These are phyloP conservation scores for Zaprionus davidi DNA, from an alignment of 1,140 invertebrate genomes.

Conservation along the genomic window DNA sequence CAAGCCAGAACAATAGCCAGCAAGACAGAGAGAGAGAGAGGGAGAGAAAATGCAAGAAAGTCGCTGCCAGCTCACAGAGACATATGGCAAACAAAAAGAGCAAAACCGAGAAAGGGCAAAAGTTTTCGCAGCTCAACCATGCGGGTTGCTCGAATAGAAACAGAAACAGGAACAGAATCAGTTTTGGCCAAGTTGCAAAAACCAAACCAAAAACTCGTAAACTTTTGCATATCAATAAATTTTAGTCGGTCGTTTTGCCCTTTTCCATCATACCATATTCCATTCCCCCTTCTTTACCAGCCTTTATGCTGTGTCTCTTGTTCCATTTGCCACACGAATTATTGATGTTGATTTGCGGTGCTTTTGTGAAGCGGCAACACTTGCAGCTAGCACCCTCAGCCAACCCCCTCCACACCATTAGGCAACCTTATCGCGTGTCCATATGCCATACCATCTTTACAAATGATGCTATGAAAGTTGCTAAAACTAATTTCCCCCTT, in stretches of 20 bases:
- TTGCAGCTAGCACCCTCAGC: slow-evolving; percentile 33
- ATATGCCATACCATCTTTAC: slow-evolving; percentile 12
- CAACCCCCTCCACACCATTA: neutral
- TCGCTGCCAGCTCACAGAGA: slow-evolving; percentile 23
- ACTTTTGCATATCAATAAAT: slow-evolving; percentile 82
- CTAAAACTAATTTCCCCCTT: slow-evolving; percentile 16
- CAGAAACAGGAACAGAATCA: slow-evolving; percentile 37
- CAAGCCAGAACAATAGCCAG: slow-evolving; percentile 66
- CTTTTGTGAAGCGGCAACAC: slow-evolving; percentile 55
- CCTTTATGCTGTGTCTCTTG: slow-evolving; percentile 14
- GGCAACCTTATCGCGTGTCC: slow-evolving; percentile 1
- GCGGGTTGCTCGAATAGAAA: slow-evolving; percentile 47
- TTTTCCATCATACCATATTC: neutral
- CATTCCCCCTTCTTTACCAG: neutral
- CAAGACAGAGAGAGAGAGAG: slow-evolving; percentile 13
- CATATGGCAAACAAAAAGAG: slow-evolving; percentile 66
- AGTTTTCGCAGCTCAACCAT: slow-evolving; percentile 48
- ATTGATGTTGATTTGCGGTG: slow-evolving; percentile 80
- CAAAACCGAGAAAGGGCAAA: slow-evolving; percentile 41
- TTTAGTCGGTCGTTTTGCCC: slow-evolving; percentile 28
- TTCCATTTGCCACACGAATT: slow-evolving; percentile 59
- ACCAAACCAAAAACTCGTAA: slow-evolving; percentile 65
- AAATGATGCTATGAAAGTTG: slow-evolving; percentile 20
- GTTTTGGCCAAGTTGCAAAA: slow-evolving; percentile 46
- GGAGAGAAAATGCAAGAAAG: neutral